Conservation (phyloP, 2,888 invertebrate species). For the Pristionchus mayeri region DNA sequence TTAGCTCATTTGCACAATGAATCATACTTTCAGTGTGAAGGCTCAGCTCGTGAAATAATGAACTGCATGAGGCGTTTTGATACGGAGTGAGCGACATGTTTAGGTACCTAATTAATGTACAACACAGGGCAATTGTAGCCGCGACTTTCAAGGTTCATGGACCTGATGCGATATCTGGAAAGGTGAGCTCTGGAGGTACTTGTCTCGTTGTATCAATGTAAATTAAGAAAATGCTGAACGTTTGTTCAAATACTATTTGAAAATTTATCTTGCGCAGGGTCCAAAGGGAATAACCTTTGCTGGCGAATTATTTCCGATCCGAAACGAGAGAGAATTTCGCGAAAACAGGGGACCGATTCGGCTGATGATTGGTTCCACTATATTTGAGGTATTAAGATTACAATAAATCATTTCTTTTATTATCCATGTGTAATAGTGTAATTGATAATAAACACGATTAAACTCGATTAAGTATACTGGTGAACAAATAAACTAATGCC, state of each 20-base stretch:
- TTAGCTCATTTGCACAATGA: no score
- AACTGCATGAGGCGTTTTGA: not conserved
- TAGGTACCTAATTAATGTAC: no score
- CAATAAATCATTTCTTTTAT: no score
- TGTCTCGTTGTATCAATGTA: no score
- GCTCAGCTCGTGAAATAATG: not conserved
- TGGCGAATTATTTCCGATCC: constrained; percentile 12
- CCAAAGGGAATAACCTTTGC: not conserved
- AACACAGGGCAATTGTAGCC: not conserved
- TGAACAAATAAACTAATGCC: no score
- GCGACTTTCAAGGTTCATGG: not conserved
- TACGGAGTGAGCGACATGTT: not conserved
- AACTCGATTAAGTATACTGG: no score
- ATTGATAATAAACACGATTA: no score
- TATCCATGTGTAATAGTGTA: no score
- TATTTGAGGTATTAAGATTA: not conserved
- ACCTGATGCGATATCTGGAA: not conserved
- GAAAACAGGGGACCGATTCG: not conserved
- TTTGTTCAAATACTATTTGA: no score
- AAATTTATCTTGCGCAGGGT: not conserved
- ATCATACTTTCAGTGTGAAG: not conserved
- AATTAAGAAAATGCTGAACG: not conserved
- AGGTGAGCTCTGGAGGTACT: not conserved
- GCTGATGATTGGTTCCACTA: constrained; percentile 1
- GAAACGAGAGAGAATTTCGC: not conserved